phyloP scores from a whole-genome alignment of 35 echinoderm and acorn worm species.

The Hemicentrotus pulcherrimus region DNA sequence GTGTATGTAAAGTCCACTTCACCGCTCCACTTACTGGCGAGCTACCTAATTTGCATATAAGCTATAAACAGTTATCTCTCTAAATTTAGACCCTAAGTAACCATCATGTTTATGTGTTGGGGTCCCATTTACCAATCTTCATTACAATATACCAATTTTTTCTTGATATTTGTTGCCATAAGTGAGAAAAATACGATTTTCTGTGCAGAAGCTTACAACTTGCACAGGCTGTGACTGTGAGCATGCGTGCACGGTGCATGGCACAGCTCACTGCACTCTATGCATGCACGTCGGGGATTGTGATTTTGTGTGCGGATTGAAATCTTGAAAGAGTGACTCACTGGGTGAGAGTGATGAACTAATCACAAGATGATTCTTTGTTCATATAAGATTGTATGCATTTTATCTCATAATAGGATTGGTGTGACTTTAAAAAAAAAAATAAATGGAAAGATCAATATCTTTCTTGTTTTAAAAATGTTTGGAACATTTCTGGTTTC shows the following conservation, averaged over 20 bases:
- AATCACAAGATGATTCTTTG: not conserved
- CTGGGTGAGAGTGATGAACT: not conserved
- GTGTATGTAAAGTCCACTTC: constrained; percentile 62
- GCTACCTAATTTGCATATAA: constrained; percentile 71
- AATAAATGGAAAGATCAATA: no score
- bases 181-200: constrained; percentile 47
- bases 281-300: not conserved
- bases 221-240: constrained; percentile 35
- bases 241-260: constrained; percentile 2
- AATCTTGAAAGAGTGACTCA: constrained; percentile 18
- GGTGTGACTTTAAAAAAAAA: no score
- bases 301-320: not conserved
- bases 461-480: no score
- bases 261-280: not conserved
- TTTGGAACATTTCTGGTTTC: no score
- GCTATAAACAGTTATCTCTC: constrained; percentile 56
- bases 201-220: constrained; percentile 40
- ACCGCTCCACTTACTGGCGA: constrained; percentile 60
- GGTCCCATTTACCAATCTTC: not conserved
- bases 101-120: constrained; percentile 35
- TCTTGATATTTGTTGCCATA: not conserved
- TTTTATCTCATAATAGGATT: no score
- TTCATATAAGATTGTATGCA: not conserved
- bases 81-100: not conserved
- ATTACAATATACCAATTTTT: constrained; percentile 15